Evolutionary conservation across 2,113 vertebrate genomes (phyloP).

Genomic region (Strix aluco): DNA sequence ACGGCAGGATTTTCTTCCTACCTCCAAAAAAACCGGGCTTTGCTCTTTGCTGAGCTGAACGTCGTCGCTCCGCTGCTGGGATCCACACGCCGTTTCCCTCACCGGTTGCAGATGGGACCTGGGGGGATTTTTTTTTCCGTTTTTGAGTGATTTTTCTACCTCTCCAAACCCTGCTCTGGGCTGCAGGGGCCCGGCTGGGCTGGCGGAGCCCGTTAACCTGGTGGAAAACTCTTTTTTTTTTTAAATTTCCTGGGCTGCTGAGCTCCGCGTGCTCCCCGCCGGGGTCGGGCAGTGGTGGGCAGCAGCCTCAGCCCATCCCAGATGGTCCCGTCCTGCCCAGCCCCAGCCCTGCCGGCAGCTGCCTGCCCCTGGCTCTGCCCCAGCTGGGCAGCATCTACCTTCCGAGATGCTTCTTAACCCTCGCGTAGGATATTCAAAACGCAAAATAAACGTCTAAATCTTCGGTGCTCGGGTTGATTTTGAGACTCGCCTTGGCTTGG

Average conservation of each 20-base stretch:
- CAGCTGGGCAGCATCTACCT: neutral
- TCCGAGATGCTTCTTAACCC: neutral
- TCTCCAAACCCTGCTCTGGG: neutral
- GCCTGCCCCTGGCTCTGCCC: neutral
- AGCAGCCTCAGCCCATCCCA: no score
- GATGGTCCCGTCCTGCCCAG: no score
- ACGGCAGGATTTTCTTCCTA: no score
- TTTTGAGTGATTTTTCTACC: neutral
- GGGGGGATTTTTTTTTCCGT: neutral
- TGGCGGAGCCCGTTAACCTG: neutral
- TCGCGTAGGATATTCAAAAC: neutral
- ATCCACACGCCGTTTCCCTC: rapidly evolving
- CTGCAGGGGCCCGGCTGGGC: neutral
- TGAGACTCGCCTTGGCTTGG: neutral
- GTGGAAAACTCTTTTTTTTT: neutral
- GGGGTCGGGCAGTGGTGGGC: neutral
- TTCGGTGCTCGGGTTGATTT: rapidly evolving
- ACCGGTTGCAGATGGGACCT: neutral
- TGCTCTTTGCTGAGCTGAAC: no score
- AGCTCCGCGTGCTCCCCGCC: no score
- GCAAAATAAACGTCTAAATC: neutral
- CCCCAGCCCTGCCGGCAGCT: neutral
- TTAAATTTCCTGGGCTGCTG: no score
- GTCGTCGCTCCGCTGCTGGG: rapidly evolving
- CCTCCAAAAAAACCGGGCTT: no score